phyloP scores from a whole-genome alignment of 2,113 vertebrate species.

The Tretioscincus oriximinensis region DNA sequence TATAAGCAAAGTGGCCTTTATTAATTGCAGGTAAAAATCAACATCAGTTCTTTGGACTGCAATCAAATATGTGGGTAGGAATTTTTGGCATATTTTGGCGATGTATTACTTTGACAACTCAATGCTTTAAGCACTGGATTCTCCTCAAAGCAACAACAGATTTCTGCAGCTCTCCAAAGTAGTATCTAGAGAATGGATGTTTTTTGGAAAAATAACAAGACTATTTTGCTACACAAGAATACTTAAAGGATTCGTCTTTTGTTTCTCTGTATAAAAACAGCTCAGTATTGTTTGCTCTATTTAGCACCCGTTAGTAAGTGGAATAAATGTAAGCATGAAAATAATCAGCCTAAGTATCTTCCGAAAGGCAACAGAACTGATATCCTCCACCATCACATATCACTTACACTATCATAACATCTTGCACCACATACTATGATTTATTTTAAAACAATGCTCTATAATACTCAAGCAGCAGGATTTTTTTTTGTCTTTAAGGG shows the following conservation, averaged over 20 bases:
- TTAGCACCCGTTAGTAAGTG: slow-evolving; percentile 2
- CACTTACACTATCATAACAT: not conserved
- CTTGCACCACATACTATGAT: too few relatives aligned
- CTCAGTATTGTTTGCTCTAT: not conserved
- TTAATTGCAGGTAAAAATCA: slow-evolving; percentile 14
- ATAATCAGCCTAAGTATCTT: not conserved
- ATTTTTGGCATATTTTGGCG: not conserved
- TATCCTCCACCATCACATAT: too few relatives aligned
- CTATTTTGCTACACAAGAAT: not conserved
- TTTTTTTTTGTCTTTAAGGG: not conserved
- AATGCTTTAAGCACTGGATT: not conserved
- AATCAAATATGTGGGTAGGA: not conserved
- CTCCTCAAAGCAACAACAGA: too few relatives aligned
- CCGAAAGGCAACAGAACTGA: too few relatives aligned
- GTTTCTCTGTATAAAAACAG: not conserved
- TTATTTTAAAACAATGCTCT: not conserved
- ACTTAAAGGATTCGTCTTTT: too few relatives aligned
- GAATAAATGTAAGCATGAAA: not conserved
- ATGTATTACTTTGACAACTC: not conserved
- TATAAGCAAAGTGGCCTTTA: not conserved
- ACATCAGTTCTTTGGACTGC: not conserved
- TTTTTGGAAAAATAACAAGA: not conserved
- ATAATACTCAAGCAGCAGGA: not conserved
- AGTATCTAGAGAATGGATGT: not conserved
- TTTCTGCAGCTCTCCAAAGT: not conserved